Evolutionary conservation across 37 sponge, comb jelly and placozoan species (phyloP).

Genomic region (Crambe crambe): DNA sequence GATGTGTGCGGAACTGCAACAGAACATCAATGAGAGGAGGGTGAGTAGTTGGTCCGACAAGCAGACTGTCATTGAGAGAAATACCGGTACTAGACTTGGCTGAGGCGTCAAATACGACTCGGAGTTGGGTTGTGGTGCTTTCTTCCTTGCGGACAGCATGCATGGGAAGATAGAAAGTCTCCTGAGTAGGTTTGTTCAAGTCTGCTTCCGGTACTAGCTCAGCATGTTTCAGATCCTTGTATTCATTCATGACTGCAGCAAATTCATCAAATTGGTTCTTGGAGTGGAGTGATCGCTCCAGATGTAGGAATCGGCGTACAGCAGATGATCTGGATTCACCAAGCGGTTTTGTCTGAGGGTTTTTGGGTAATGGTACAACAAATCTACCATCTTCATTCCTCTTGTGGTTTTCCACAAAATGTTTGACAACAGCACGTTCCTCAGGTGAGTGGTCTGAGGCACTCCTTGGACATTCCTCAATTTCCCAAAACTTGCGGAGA

Average conservation of each 20-base stretch:
- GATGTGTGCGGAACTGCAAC: slow-evolving; percentile 20
- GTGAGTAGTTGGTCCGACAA: slow-evolving; percentile 30
- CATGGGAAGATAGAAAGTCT: slow-evolving; percentile 22
- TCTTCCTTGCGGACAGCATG: slow-evolving; percentile 12
- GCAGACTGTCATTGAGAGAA: slow-evolving; percentile 29
- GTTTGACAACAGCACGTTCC: slow-evolving; percentile 32
- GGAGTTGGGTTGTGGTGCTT: slow-evolving; percentile 34
- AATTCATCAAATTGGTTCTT: slow-evolving; percentile 30
- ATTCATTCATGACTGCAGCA: slow-evolving; percentile 20
- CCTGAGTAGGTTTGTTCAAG: slow-evolving; percentile 15
- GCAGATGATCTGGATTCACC: slow-evolving; percentile 34
- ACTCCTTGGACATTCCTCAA: slow-evolving; percentile 45
- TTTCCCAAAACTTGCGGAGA: slow-evolving; percentile 55
- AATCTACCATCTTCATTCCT: slow-evolving; percentile 15
- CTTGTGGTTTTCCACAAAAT: slow-evolving; percentile 28
- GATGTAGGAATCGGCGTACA: slow-evolving; percentile 25
- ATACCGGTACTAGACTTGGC: slow-evolving; percentile 29
- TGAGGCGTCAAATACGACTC: slow-evolving; percentile 32
- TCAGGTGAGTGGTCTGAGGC: slow-evolving; percentile 29
- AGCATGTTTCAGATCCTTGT: slow-evolving; percentile 23
- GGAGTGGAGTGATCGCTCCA: slow-evolving; percentile 29
- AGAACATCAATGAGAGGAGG: slow-evolving; percentile 37
- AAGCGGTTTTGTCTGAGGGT: slow-evolving; percentile 1
- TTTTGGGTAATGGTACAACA: slow-evolving; percentile 22
- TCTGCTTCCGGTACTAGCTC: slow-evolving; percentile 19